These are phyloP conservation scores for Chinchilla lanigera DNA, from an alignment of 2,113 vertebrate species.

Conservation along the genomic window DNA sequence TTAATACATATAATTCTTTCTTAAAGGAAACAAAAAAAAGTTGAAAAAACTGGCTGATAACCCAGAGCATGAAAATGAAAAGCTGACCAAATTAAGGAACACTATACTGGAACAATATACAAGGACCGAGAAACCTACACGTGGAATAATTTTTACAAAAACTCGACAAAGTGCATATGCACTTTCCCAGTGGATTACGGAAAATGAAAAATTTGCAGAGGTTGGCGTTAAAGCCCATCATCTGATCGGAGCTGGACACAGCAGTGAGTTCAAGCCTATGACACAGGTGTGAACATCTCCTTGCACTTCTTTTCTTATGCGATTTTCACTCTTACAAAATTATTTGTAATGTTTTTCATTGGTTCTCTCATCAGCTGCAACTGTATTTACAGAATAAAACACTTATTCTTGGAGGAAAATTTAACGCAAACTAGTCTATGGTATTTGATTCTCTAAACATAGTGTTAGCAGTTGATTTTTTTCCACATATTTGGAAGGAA, in stretches of 20 bases:
- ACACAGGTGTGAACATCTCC: constrained; percentile 88
- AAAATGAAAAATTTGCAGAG: constrained; percentile 94
- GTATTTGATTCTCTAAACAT: neutral
- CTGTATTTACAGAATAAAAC: neutral
- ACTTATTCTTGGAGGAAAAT: neutral
- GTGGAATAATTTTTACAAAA: constrained; percentile 97
- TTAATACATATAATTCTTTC: constrained; percentile 52
- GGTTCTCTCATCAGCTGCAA: neutral
- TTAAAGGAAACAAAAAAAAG: constrained; percentile 89
- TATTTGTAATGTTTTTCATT: neutral
- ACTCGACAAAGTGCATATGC: constrained; percentile 94
- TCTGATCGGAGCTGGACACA: constrained; percentile 94
- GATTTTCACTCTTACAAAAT: neutral
- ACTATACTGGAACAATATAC: constrained; percentile 93
- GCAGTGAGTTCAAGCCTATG: constrained; percentile 95
- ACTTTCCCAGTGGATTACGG: constrained; percentile 93
- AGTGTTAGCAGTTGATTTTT: neutral
- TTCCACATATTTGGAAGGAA: neutral
- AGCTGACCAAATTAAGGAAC: constrained; percentile 87
- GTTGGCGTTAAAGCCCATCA: constrained; percentile 90
- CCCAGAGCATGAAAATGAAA: constrained; percentile 93
- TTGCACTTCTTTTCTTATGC: neutral
- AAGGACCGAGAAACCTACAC: constrained; percentile 82
- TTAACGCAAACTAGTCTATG: neutral
- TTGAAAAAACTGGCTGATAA: constrained; percentile 88